These are phyloP conservation scores for Synanthedon myopaeformis DNA, from an alignment of 2,888 invertebrate genomes.

Conservation along the genomic window DNA sequence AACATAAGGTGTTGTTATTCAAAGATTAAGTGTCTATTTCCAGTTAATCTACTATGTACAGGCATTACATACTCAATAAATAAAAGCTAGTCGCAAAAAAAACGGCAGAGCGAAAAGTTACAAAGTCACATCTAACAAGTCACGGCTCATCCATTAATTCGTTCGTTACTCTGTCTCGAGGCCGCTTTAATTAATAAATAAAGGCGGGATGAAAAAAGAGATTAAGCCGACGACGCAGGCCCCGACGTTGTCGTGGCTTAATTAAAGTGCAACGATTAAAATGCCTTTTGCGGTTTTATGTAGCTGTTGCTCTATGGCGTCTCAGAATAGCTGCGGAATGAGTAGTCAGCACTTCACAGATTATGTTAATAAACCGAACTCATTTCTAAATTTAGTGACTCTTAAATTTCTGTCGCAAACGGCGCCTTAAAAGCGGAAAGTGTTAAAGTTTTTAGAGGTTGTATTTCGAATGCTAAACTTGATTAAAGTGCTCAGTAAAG, in stretches of 20 bases:
- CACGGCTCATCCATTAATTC: conserved; percentile 37
- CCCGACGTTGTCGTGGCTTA: conserved; percentile 27
- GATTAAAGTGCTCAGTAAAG: background rate
- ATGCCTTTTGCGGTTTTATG: conserved; percentile 14
- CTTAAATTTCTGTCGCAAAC: background rate
- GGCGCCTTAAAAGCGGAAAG: background rate
- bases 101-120: background rate
- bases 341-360: background rate
- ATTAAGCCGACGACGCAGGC: conserved; percentile 16
- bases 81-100: background rate
- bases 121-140: conserved; percentile 14
- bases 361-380: background rate
- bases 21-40: too few species aligned
- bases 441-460: background rate
- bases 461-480: background rate
- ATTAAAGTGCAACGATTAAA: conserved; percentile 51
- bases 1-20: too few species aligned
- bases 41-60: background rate
- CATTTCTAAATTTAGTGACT: background rate
- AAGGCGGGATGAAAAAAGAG: conserved; percentile 34
- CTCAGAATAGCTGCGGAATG: background rate
- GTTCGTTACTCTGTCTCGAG: conserved; percentile 19
- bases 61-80: background rate
- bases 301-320: background rate
- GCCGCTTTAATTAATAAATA: conserved; percentile 49